Conservation (phyloP, 2,888 invertebrate species). For the Leptopilina syphax region DNA sequence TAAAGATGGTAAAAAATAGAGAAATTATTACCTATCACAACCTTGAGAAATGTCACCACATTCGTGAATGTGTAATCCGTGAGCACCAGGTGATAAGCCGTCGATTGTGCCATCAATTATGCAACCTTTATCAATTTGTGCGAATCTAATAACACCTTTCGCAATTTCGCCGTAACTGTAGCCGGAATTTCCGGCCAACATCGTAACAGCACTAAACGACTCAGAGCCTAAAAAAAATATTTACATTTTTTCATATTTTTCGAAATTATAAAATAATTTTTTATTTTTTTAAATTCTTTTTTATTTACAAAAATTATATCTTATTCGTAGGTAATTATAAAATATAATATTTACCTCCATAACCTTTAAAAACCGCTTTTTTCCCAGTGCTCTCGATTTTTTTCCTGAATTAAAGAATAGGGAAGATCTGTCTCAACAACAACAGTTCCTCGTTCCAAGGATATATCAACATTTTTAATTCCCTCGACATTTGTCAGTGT, state of each 20-base stretch:
- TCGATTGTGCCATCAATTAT: slow-evolving; percentile 92
- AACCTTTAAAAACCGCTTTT: slow-evolving; percentile 88
- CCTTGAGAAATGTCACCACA: slow-evolving; percentile 86
- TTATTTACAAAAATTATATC: no score
- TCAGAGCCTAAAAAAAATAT: slow-evolving; percentile 63
- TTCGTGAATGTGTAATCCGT: slow-evolving; percentile 83
- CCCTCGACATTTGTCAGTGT: slow-evolving; percentile 75
- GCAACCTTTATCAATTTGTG: slow-evolving; percentile 81
- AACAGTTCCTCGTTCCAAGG: slow-evolving; percentile 82
- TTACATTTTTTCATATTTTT: no score
- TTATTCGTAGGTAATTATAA: no score
- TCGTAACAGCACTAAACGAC: slow-evolving; percentile 85
- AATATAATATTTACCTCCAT: slow-evolving; percentile 79
- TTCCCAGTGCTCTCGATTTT: slow-evolving; percentile 81
- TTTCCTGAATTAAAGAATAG: slow-evolving; percentile 77
- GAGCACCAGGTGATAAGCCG: slow-evolving; percentile 83
- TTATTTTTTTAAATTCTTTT: no score
- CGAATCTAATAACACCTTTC: slow-evolving; percentile 88
- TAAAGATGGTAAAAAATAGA: no score
- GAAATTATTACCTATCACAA: slow-evolving; percentile 77
- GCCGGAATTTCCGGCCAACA: slow-evolving; percentile 78
- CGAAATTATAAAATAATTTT: no score
- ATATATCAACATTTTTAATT: slow-evolving; percentile 78
- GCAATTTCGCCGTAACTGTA: slow-evolving; percentile 77
- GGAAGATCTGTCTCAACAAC: slow-evolving; percentile 84